Conservation (phyloP, 2,113 vertebrate species). For the Cairina moschata region DNA sequence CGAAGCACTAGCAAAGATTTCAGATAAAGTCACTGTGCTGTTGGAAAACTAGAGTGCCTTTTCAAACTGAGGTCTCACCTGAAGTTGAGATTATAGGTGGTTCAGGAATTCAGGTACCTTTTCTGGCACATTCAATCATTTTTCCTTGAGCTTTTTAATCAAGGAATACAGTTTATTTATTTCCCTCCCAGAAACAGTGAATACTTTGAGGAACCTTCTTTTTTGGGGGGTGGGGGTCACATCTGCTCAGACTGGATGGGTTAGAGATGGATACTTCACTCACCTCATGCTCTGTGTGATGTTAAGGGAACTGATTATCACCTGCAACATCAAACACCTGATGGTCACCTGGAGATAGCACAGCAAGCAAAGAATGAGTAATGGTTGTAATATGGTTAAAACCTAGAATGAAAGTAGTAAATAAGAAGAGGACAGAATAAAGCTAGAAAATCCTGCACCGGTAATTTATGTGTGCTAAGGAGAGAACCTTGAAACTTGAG, state of each 20-base stretch:
- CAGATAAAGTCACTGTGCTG: neutral
- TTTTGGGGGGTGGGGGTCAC: neutral
- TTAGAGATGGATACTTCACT: neutral
- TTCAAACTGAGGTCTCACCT: neutral
- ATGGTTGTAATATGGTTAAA: neutral
- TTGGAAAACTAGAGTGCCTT: neutral
- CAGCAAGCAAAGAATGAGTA: neutral
- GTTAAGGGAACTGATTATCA: neutral
- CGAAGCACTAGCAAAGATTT: neutral
- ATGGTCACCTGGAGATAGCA: neutral
- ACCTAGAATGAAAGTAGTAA: neutral
- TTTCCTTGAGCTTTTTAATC: neutral
- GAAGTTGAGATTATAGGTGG: neutral
- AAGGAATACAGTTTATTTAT: neutral
- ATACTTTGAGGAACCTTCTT: neutral
- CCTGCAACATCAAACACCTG: neutral
- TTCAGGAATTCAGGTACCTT: neutral
- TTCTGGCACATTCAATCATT: neutral
- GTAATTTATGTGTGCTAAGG: neutral
- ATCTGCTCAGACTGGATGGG: neutral
- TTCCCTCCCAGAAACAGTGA: neutral
- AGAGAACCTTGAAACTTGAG: neutral
- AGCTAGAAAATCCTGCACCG: neutral
- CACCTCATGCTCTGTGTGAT: neutral
- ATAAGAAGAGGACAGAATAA: neutral